These are phyloP conservation scores for Leptodirus hochenwartii DNA, from an alignment of 2,888 invertebrate species.

Conservation along the genomic window DNA sequence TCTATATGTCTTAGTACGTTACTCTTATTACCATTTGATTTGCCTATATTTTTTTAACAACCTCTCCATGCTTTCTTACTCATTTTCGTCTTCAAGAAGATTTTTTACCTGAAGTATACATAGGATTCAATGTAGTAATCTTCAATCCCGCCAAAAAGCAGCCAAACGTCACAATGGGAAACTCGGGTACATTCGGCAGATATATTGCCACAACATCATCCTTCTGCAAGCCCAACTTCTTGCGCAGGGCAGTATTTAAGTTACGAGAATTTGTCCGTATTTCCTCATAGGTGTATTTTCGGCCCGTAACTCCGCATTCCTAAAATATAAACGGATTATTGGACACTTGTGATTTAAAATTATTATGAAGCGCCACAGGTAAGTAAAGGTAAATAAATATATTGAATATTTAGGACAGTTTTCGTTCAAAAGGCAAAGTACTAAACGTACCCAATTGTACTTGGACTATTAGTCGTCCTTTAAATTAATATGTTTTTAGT, in stretches of 20 bases:
- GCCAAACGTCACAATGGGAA: slow-evolving; percentile 42
- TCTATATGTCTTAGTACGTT: too few species aligned
- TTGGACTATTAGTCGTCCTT: too few species aligned
- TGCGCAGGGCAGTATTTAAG: slow-evolving; percentile 32
- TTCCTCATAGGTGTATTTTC: slow-evolving; percentile 51
- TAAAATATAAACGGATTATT: slow-evolving; percentile 31
- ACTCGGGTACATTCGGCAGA: slow-evolving; percentile 60
- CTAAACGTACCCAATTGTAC: too few species aligned
- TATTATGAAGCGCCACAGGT: too few species aligned
- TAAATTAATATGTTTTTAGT: too few species aligned
- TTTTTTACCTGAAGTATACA: slow-evolving; percentile 31
- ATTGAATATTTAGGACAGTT: not conserved
- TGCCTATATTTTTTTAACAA: too few species aligned
- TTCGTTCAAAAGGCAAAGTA: too few species aligned
- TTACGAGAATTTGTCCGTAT: slow-evolving; percentile 41
- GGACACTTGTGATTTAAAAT: slow-evolving; percentile 27
- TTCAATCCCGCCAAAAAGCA: slow-evolving; percentile 47
- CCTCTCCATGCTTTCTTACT: too few species aligned
- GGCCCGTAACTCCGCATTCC: slow-evolving; percentile 54
- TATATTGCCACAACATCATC: slow-evolving; percentile 51
- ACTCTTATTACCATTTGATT: too few species aligned
- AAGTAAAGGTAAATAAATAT: not conserved
- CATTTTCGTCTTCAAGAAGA: too few species aligned
- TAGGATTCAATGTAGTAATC: slow-evolving; percentile 54
- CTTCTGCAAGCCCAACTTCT: slow-evolving; percentile 41